Conservation (phyloP, 2,797 vertebrate genomes). For the Parauchenoglanis punctatus region DNA sequence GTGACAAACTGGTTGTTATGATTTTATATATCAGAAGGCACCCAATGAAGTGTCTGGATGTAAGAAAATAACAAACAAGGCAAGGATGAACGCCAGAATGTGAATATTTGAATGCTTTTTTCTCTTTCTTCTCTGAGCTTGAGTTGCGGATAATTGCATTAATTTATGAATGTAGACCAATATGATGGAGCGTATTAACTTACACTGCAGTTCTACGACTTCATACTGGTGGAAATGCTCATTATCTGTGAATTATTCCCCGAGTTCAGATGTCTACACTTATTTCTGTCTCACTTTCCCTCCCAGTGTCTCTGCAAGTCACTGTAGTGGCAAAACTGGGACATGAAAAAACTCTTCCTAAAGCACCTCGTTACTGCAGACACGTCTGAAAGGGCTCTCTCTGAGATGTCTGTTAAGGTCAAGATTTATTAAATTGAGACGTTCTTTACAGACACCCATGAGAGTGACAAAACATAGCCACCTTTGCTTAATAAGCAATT, state of each 20-base stretch:
- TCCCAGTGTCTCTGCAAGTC: constrained; percentile 40
- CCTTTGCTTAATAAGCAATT: not conserved
- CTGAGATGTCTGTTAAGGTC: constrained; percentile 39
- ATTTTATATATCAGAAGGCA: not conserved
- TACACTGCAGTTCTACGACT: not conserved
- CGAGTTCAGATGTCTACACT: constrained; percentile 35
- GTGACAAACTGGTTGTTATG: not conserved
- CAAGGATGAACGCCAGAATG: not conserved
- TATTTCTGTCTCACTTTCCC: constrained; percentile 35
- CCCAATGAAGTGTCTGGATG: not conserved
- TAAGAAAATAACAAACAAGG: not conserved
- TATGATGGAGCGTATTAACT: not conserved
- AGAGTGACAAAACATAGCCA: not conserved
- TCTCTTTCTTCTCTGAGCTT: not conserved
- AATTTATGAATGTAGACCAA: not conserved
- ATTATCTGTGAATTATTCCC: constrained; percentile 36
- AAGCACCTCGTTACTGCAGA: constrained; percentile 52
- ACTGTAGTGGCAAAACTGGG: constrained; percentile 50
- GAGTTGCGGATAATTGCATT: not conserved
- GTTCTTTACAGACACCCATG: not conserved
- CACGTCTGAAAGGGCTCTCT: constrained; percentile 45
- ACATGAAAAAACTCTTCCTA: constrained; percentile 31
- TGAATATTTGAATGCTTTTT: not conserved
- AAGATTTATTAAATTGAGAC: constrained; percentile 41
- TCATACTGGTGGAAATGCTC: constrained; percentile 18